Conservation (phyloP, 2,888 invertebrate species). For the Melikaiella ostensackeni region DNA sequence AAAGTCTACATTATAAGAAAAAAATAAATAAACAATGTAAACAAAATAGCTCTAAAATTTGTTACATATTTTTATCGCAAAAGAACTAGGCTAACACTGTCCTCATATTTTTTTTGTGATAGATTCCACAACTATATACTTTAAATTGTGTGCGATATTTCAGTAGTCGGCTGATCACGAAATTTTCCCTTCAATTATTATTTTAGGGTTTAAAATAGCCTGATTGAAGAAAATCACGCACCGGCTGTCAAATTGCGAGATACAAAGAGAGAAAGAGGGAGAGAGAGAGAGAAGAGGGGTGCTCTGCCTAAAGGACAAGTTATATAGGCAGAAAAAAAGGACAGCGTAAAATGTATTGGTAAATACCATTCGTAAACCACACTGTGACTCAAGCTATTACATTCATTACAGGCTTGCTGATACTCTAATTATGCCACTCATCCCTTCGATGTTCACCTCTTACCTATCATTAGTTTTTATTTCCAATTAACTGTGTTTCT, state of each 20-base stretch:
- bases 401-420: conserved; percentile 3
- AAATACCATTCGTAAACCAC: conserved; percentile 3
- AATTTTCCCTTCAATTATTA: background rate
- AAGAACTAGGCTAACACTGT: too few species aligned
- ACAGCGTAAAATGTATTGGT: background rate
- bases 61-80: too few species aligned
- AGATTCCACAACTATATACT: background rate
- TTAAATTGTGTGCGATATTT: background rate
- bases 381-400: background rate
- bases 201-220: conserved; percentile 9
- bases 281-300: background rate
- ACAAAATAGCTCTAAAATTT: too few species aligned
- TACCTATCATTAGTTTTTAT: background rate
- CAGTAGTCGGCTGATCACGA: background rate
- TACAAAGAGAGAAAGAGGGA: background rate
- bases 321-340: conserved; percentile 1
- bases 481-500: too few species aligned
- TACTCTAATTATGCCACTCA: conserved; percentile 18
- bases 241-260: background rate
- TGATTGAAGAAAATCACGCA: conserved; percentile 17
- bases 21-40: too few species aligned
- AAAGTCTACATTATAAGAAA: too few species aligned
- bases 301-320: background rate
- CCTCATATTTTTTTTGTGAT: too few species aligned
- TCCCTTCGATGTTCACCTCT: background rate